phyloP scores from a whole-genome alignment of 2,888 invertebrate species.

The Pharmacophagus antenor region DNA sequence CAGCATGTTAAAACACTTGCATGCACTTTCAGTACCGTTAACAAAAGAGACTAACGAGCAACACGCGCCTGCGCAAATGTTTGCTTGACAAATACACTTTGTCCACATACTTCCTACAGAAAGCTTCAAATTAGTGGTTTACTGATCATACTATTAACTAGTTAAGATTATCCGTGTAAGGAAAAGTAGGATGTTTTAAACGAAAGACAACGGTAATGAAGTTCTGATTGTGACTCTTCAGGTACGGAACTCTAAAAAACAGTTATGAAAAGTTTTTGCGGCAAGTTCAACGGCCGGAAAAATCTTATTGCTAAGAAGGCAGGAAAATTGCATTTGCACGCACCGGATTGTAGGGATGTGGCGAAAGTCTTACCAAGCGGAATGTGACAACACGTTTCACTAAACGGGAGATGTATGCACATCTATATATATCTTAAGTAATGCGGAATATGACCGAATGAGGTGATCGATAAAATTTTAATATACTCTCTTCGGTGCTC shows the following conservation, averaged over 20 bases:
- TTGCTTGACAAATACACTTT: slow-evolving; percentile 10
- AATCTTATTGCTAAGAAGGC: slow-evolving; percentile 16
- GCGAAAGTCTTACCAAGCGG: slow-evolving; percentile 19
- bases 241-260: neutral
- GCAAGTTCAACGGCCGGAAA: slow-evolving; percentile 18
- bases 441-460: neutral
- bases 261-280: neutral
- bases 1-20: slow-evolving; percentile 6
- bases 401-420: neutral
- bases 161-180: too few relatives aligned
- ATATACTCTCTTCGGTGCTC: neutral
- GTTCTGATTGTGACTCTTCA: too few relatives aligned
- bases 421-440: neutral
- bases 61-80: slow-evolving; percentile 12
- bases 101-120: neutral
- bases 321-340: slow-evolving; percentile 10
- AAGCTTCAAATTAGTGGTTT: neutral
- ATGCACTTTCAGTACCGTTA: slow-evolving; percentile 12
- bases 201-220: too few relatives aligned
- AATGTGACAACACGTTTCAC: slow-evolving; percentile 10
- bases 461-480: neutral
- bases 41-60: slow-evolving; percentile 1
- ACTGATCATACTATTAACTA: too few relatives aligned
- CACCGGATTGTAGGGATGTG: slow-evolving; percentile 15
- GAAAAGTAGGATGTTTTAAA: too few relatives aligned